phyloP scores from a whole-genome alignment of 2,113 vertebrate genomes.

The Lophochroa leadbeateri region DNA sequence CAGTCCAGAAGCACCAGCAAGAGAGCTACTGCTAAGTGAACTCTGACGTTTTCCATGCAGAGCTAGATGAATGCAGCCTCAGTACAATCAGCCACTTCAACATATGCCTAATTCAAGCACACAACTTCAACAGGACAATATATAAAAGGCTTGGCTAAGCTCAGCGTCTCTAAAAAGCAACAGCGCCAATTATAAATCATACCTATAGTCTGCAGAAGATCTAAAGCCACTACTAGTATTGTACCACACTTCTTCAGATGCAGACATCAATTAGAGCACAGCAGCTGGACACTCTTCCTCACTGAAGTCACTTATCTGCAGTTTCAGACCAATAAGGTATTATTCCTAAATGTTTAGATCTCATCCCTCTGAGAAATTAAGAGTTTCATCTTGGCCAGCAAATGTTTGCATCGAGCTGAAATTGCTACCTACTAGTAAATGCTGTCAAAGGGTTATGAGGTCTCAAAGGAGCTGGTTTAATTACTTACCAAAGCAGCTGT shows the following conservation, averaged over 20 bases:
- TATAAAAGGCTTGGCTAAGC: constrained; percentile 42
- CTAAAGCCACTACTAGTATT: constrained; percentile 37
- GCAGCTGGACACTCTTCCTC: constrained; percentile 13
- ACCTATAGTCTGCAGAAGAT: constrained; percentile 46
- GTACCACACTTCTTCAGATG: background rate
- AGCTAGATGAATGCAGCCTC: background rate
- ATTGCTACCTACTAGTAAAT: background rate
- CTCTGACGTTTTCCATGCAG: background rate
- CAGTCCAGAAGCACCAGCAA: background rate
- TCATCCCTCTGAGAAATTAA: background rate
- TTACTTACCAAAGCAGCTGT: constrained; percentile 6
- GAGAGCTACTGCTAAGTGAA: background rate
- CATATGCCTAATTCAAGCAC: constrained; percentile 31
- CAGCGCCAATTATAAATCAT: constrained; percentile 54
- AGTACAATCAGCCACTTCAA: background rate
- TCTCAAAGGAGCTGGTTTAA: constrained; percentile 5
- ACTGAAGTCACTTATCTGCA: background rate
- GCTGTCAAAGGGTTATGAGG: constrained; percentile 6
- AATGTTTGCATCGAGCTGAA: constrained; percentile 8
- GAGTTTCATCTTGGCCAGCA: background rate
- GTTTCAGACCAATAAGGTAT: background rate
- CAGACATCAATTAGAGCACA: constrained; percentile 24
- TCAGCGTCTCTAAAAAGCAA: constrained; percentile 25
- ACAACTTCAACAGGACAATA: background rate
- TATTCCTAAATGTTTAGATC: constrained; percentile 30